Evolutionary conservation across 2,888 invertebrate species (phyloP), one percentile per base, ranked within the genome.

Genomic region (Stramonita haemastoma): DNA sequence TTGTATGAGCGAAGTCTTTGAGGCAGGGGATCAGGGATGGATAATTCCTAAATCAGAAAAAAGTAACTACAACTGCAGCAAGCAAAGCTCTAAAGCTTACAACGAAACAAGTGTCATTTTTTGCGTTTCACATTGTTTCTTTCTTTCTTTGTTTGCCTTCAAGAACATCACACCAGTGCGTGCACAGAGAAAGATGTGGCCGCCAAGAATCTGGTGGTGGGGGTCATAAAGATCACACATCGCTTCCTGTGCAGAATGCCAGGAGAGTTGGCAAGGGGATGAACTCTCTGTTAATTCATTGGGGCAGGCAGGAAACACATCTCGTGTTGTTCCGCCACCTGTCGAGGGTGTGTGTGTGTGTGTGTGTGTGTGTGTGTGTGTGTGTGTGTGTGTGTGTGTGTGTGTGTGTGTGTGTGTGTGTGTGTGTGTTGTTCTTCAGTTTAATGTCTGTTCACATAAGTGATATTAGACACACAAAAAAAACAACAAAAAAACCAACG

Each of bases 251-350:
- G 83, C 81, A 26, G 88, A 26, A 84, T 88, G 88, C 36, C 22
- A n/a, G 81, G n/a, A 84, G 36, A 81, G 88, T 66, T 66, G 56
- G 88, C 81, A 83, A 83, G 83, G 88, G 88, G 88, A n/a, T 46
- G 84, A 60, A 84, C 83, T 88, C 88, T 81, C 88, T 46, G 66
- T 88, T n/a, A 5, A 88, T 84, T 88, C 88, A 84, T 36, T 60
- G 29, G 36, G 22, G 32, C 84, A 36, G 17, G 83, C 88, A 83
- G 88, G 88, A 88, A 83, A 84, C 88, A 66, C 66, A 88, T 81
- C 83, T 83, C 60, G 87, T 19, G 87, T 79, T n/a, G 46, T 29
- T 56, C 57, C 29, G 46, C 36, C 73, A 36, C 22, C 19, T 66
- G 66, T 26, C 60, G 22, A 19, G 1, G 15, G 22, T 13, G 17